Percentiles rank a stretch among this genome's conserved stretches.
Evolutionary conservation across 2,797 vertebrate genomes (phyloP).

Genomic region (Lepilemur septentrionalis): DNA sequence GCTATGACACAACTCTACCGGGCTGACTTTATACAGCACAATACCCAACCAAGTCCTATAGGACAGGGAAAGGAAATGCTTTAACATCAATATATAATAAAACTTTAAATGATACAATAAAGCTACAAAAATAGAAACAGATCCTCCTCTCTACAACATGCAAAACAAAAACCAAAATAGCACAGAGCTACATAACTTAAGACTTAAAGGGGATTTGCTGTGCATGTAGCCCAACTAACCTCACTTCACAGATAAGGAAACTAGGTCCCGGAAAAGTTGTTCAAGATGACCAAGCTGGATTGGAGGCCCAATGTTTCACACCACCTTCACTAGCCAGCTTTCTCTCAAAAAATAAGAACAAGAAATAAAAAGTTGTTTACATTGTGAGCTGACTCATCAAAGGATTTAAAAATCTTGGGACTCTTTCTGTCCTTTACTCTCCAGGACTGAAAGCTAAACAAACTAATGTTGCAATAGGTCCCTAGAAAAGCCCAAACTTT

Average conservation of each 20-base stretch:
- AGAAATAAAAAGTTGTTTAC: neutral
- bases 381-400: neutral
- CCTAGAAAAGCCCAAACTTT: slow-evolving; percentile 8
- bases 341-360: neutral
- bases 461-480: neutral
- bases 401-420: neutral
- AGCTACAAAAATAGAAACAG: neutral
- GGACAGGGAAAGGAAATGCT: neutral
- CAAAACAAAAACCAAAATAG: neutral
- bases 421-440: neutral
- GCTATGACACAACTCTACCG: neutral
- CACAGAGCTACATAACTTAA: neutral
- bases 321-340: neutral
- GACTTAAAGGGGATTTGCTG: neutral
- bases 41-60: neutral
- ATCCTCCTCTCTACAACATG: neutral
- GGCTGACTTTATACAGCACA: neutral
- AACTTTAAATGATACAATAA: neutral
- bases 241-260: neutral
- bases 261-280: neutral
- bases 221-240: neutral
- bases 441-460: neutral
- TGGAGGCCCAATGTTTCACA: neutral
- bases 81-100: neutral
- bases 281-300: neutral